phyloP scores from a whole-genome alignment of 2,888 invertebrate genomes.

The Orthonevra nobilis region DNA sequence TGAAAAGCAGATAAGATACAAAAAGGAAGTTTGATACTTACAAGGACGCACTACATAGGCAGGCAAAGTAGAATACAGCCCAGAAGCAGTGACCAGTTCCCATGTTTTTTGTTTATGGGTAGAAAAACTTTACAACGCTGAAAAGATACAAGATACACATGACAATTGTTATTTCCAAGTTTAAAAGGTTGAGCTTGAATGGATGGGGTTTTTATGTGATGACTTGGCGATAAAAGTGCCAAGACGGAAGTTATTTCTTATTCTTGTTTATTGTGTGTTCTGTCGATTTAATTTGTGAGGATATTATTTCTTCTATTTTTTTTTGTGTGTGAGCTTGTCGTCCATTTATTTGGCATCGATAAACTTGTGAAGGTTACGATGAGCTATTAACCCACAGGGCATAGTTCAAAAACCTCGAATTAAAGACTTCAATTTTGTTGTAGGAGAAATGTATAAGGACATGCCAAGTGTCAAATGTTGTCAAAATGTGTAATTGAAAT shows the following conservation, averaged over 20 bases:
- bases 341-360: too few relatives aligned
- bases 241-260: neutral
- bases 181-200: too few relatives aligned
- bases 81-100: constrained; percentile 80
- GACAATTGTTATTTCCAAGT: too few relatives aligned
- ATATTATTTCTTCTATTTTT: neutral
- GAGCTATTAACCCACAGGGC: too few relatives aligned
- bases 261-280: neutral
- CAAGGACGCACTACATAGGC: constrained; percentile 80
- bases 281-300: constrained; percentile 8
- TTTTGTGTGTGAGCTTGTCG: neutral
- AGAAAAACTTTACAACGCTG: constrained; percentile 59
- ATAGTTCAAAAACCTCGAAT: too few relatives aligned
- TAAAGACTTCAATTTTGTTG: too few relatives aligned
- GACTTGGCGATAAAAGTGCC: constrained; percentile 9
- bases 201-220: neutral
- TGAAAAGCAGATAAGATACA: constrained; percentile 23
- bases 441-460: too few relatives aligned
- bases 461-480: too few relatives aligned
- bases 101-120: constrained; percentile 75
- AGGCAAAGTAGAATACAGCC: constrained; percentile 80
- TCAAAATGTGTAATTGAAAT: too few relatives aligned
- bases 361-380: too few relatives aligned
- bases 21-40: constrained; percentile 76
- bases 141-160: constrained; percentile 34